These are phyloP conservation scores for Perccottus glenii DNA, from an alignment of 2,113 vertebrate species.

Conservation along the genomic window DNA sequence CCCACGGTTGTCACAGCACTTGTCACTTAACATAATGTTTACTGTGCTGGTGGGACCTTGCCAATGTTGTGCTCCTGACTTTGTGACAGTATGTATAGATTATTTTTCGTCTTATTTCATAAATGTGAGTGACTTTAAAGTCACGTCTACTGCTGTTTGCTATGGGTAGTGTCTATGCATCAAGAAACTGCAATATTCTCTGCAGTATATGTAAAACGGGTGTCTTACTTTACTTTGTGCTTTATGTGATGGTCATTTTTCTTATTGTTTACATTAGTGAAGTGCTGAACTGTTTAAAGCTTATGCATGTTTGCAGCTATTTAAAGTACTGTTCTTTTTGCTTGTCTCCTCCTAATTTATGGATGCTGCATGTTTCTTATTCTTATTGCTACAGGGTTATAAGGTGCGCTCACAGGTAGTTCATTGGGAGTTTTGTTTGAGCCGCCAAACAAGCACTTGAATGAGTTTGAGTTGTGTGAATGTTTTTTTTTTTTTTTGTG, in stretches of 20 bases:
- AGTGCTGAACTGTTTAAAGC: conserved; percentile 62
- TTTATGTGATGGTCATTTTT: conserved; percentile 59
- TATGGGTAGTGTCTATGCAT: conserved; percentile 71
- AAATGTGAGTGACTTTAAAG: conserved; percentile 62
- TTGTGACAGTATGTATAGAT: conserved; percentile 46
- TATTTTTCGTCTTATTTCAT: conserved; percentile 39
- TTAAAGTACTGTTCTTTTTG: conserved; percentile 21
- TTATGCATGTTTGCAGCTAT: conserved; percentile 66
- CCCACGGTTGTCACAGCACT: conserved; percentile 69
- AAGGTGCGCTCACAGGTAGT: conserved; percentile 34
- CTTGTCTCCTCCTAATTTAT: conserved; percentile 62
- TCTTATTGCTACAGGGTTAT: conserved; percentile 50
- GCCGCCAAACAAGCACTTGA: conserved; percentile 58
- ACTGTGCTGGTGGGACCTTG: conserved; percentile 55
- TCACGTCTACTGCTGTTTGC: conserved; percentile 47
- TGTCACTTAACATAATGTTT: conserved; percentile 70
- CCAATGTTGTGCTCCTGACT: conserved; percentile 57
- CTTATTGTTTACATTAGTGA: conserved; percentile 69
- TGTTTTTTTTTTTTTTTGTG: conserved; percentile 11
- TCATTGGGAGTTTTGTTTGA: conserved; percentile 35
- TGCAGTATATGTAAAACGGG: conserved; percentile 66
- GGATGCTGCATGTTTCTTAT: conserved; percentile 63
- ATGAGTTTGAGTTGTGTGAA: conserved; percentile 28
- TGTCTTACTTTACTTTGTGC: conserved; percentile 50
- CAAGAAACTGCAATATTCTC: conserved; percentile 54